A percentile compares a stretch with the other conserved stretches of the same genome.
These are phyloP conservation scores for Danionella dracula DNA, from an alignment of 2,797 vertebrate genomes.

Conservation along the genomic window DNA sequence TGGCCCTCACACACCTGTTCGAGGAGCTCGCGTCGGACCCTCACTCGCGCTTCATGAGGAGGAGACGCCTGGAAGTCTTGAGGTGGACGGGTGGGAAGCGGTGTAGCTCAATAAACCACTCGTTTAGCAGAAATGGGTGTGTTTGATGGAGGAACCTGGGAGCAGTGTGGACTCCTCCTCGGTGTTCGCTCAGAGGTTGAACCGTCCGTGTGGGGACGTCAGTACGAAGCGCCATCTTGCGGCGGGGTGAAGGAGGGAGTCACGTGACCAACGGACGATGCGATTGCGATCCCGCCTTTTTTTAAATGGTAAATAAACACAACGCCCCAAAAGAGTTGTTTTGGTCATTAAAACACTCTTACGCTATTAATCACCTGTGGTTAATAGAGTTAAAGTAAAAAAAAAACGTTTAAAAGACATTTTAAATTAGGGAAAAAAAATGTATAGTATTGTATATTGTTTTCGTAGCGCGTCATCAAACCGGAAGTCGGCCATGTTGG, in stretches of 20 bases:
- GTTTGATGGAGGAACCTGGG: not conserved
- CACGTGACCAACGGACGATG: too few relatives aligned
- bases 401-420: too few relatives aligned
- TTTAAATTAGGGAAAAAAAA: too few relatives aligned
- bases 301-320: too few relatives aligned
- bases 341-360: too few relatives aligned
- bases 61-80: not conserved
- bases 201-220: not conserved
- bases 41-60: not conserved
- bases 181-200: not conserved
- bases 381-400: too few relatives aligned
- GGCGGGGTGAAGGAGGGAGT: not conserved
- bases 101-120: not conserved
- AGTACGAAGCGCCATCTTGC: not conserved
- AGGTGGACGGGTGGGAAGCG: not conserved
- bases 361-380: too few relatives aligned
- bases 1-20: slow-evolving; percentile 52
- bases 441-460: too few relatives aligned
- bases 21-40: slow-evolving; percentile 5
- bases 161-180: slow-evolving; percentile 16
- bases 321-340: too few relatives aligned
- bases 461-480: too few relatives aligned
- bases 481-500: too few relatives aligned
- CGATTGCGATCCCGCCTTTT: too few relatives aligned
- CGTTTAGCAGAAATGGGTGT: not conserved